These are phyloP conservation scores for Tetramorium parvispinum DNA, from an alignment of 1,140 invertebrate species.

Conservation along the genomic window DNA sequence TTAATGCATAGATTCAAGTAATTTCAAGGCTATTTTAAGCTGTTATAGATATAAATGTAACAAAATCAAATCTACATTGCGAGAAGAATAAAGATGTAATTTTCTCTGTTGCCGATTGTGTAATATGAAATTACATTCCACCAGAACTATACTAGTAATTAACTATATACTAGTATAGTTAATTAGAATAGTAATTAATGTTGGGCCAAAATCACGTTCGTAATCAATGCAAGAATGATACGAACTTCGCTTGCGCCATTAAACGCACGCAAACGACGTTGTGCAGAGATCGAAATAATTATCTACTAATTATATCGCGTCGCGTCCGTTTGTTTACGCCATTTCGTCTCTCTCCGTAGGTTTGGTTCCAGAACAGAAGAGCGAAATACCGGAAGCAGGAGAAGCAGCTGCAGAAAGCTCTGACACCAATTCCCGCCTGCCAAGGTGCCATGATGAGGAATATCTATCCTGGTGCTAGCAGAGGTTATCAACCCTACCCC, in stretches of 20 bases:
- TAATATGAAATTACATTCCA: not conserved
- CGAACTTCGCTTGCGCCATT: not conserved
- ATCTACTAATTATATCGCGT: not conserved
- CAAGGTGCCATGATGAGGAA: conserved; percentile 99
- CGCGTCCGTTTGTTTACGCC: conserved; percentile 2
- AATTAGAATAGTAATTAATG: conserved; percentile 26
- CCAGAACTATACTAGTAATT: too few relatives aligned
- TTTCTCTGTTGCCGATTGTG: not conserved
- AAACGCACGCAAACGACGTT: not conserved
- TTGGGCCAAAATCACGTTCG: not conserved
- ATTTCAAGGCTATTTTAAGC: not conserved
- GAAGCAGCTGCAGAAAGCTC: conserved; percentile 98
- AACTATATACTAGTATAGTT: not conserved
- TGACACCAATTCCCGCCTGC: conserved; percentile 95
- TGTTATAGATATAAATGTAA: not conserved
- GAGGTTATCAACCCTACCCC: conserved; percentile 97
- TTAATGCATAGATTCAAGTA: not conserved
- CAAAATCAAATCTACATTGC: not conserved
- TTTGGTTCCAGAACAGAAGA: conserved; percentile 99
- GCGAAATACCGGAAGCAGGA: conserved; percentile 99
- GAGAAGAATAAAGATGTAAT: not conserved
- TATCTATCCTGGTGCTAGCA: conserved; percentile 95
- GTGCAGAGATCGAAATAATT: not conserved
- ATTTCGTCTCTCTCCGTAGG: conserved; percentile 86
- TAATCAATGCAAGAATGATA: not conserved